Base-by-base conservation (phyloP, 2,113 vertebrate species). In the Pedionomus torquatus region DNA sequence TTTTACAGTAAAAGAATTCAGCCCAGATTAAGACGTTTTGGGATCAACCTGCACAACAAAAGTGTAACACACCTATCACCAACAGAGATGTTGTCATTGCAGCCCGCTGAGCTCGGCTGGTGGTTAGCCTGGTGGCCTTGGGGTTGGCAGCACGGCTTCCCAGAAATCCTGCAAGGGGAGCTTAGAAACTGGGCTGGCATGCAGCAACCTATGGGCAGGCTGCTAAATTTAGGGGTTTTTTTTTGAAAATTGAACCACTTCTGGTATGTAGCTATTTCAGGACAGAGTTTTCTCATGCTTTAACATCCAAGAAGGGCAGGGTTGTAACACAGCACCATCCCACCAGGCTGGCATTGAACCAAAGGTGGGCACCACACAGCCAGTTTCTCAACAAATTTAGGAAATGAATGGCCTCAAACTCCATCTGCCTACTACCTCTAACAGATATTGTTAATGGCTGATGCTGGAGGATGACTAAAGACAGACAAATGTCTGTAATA, bases 1-100 rank as follows among this genome's bases (percentile, higher is more conserved):
- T 81, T 33, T n/a, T 35, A n/a, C 17, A 20, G 4, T 15, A 28
- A 55, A 82, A 72, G 4, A 54, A 4, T 71, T 70, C 0, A 0
- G n/a, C 28, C 24, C 46, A 8, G 44, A 16, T 26, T 13, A 25
- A 43, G 41, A 26, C 20, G 30, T 54, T 44, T 41, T 48, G 24
- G 16, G 8, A 3, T 5, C 15, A 39, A 4, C 28, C 65, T 33
- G 55, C 41, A 25, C 46, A 4, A 28, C 3, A 9, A 30, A 35
- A 0, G 1, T 18, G 37, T 21, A n/a, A 69, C 5, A 26, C 24
- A 7, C 0, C 37, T 8, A 5, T 8, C 10, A 8, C 13, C 49
- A 30, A 11, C 58, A 41, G 37, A 31, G 13, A 10, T 20, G 18
- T 8, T 23, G 28, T 19, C 35, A 25, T 2, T 2, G 44, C 60